Percentiles rank a stretch among this genome's conserved stretches.
These are phyloP conservation scores for Melopsittacus undulatus DNA, from an alignment of 2,797 vertebrate species.

Conservation along the genomic window DNA sequence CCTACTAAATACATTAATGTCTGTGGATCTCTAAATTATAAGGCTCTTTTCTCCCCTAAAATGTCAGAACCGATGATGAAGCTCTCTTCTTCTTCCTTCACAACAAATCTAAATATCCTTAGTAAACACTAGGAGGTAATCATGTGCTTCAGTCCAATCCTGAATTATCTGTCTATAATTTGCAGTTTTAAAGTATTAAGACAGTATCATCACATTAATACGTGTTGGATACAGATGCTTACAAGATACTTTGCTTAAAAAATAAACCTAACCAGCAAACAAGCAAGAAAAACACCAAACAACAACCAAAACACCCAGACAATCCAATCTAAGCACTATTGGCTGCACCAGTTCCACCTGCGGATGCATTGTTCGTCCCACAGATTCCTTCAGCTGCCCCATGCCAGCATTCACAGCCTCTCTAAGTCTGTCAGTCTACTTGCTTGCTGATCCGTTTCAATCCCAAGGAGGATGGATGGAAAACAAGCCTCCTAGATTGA, in stretches of 20 bases:
- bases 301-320: neutral
- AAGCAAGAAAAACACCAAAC: neutral
- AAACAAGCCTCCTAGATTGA: neutral
- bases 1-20: constrained; percentile 25
- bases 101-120: neutral
- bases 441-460: neutral
- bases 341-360: neutral
- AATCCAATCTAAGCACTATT: fast-evolving
- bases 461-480: fast-evolving
- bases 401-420: neutral
- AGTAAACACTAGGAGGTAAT: neutral
- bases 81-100: neutral
- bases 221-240: neutral
- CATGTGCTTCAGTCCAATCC: neutral
- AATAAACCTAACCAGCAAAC: neutral
- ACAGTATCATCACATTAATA: neutral
- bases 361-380: neutral
- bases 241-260: neutral
- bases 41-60: neutral
- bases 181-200: fast-evolving
- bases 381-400: fast-evolving
- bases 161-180: neutral
- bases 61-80: neutral
- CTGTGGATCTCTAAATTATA: constrained; percentile 11
- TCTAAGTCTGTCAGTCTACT: fast-evolving